phyloP scores from a whole-genome alignment of 2,113 vertebrate species.

The Nettapus auritus region DNA sequence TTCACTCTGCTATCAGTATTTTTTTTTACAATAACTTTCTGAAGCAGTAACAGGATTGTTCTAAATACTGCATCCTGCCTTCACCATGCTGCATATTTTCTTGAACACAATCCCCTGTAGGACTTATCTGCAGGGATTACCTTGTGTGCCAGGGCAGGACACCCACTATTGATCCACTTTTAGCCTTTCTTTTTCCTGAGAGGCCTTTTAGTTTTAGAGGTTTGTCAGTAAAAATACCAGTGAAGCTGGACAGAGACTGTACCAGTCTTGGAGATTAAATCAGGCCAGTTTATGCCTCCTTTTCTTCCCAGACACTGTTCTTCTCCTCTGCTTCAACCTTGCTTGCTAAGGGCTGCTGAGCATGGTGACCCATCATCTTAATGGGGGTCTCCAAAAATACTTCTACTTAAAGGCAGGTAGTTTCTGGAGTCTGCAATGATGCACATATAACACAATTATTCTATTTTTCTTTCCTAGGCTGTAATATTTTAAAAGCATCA shows the following conservation, averaged over 20 bases:
- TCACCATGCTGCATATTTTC: background rate
- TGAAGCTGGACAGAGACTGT: background rate
- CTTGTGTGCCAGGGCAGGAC: background rate
- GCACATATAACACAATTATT: background rate
- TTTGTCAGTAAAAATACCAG: background rate
- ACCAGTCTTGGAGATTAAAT: background rate
- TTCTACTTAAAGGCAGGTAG: background rate
- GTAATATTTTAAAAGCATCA: background rate
- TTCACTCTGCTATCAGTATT: background rate
- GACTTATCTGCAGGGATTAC: background rate
- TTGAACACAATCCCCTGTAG: background rate
- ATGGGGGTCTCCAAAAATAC: background rate
- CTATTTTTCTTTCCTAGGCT: background rate
- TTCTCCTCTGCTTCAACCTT: background rate
- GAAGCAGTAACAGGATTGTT: background rate
- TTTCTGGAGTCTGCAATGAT: background rate
- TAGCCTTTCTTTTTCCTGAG: background rate
- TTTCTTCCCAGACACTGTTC: background rate
- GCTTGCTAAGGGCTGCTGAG: background rate
- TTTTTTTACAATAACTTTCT: background rate
- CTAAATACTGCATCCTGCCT: background rate
- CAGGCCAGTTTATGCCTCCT: background rate
- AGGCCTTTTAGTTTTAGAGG: background rate
- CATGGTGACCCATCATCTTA: rapidly evolving
- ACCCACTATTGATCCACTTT: background rate